Conservation (phyloP, 2,113 vertebrate genomes). For the Megaceryle maxima region DNA sequence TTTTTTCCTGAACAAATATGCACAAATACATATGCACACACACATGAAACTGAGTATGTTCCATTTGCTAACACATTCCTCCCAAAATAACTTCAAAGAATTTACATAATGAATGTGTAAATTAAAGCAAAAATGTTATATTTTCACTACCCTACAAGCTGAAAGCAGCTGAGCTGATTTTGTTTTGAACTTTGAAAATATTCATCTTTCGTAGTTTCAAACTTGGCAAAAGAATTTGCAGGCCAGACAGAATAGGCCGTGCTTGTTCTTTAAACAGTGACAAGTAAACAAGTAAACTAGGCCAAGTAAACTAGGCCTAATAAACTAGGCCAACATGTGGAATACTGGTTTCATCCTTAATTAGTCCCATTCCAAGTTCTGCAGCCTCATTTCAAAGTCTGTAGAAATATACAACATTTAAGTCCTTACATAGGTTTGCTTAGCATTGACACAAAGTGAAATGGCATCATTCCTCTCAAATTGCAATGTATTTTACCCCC, state of each 20-base stretch:
- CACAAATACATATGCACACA: background rate
- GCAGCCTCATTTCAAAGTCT: background rate
- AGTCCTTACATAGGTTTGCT: background rate
- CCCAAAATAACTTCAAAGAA: slow-evolving; percentile 51
- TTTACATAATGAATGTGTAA: slow-evolving; percentile 47
- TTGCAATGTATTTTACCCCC: background rate
- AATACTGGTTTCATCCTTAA: background rate
- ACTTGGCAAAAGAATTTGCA: background rate
- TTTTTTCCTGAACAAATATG: background rate
- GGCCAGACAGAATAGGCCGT: background rate
- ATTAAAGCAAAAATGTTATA: slow-evolving; percentile 39
- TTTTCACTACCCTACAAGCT: slow-evolving; percentile 19
- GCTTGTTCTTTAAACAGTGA: background rate
- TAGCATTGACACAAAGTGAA: background rate
- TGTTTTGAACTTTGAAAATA: slow-evolving; percentile 45
- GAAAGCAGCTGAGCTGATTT: slow-evolving; percentile 14
- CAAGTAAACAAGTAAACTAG: slow-evolving; percentile 12
- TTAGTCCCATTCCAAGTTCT: background rate
- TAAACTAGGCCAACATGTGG: slow-evolving; percentile 11
- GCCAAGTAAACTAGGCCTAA: background rate
- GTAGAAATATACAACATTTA: background rate
- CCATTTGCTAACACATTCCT: background rate
- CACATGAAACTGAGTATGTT: background rate
- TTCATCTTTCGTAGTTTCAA: background rate
- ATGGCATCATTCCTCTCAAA: background rate